Base-by-base conservation (phyloP, 2,888 invertebrate genomes). In the Arenicola marina region DNA sequence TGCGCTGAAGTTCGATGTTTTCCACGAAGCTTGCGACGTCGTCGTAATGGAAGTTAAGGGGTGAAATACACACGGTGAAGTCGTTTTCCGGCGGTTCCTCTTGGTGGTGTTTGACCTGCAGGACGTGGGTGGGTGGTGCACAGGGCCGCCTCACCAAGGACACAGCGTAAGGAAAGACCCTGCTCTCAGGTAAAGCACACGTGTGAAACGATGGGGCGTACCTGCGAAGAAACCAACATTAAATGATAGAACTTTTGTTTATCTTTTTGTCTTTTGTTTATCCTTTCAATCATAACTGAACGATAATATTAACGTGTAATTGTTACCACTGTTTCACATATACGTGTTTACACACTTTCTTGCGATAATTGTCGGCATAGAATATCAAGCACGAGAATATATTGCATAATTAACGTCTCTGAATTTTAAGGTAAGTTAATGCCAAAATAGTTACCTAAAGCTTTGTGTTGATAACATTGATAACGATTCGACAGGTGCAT, bases 51-150 rank as follows among this genome's bases (percentile, higher is more conserved):
- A 51, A 59, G 59, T 65, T 60, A 15, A 70, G 53, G 3, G 70
- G 70, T 18, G 69, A 45, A 15, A 70, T 62, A 46, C 70, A 70
- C 2, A 71, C 66, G n/a, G 64, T 63, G 62, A 68, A 70, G 29
- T 58, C 55, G 0, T 53, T 53, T 21, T 51, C 31, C 32, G 28
- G 28, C 7, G 7, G 21, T 45, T 44, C n/a, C 2, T 58, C 11
- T 21, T 4, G n/a, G n/a, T 46, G 28, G 38, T 4, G 4, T 26
- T 24, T 28, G 15, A 63, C 54, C 3, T 28, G 26, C 21, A 61
- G 33, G 29, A 56, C 4, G 45, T 61, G 29, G 26, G 31, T 48
- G 4, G 61, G 56, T 4, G 21, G 28, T n/a, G 29, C 46, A 24
- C 61, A 61, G 18, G n/a, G 32, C 15, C 34, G 21, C 26, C 11